phyloP scores from a whole-genome alignment of 1,140 invertebrate genomes.

The Drosophila nigromelanica region DNA sequence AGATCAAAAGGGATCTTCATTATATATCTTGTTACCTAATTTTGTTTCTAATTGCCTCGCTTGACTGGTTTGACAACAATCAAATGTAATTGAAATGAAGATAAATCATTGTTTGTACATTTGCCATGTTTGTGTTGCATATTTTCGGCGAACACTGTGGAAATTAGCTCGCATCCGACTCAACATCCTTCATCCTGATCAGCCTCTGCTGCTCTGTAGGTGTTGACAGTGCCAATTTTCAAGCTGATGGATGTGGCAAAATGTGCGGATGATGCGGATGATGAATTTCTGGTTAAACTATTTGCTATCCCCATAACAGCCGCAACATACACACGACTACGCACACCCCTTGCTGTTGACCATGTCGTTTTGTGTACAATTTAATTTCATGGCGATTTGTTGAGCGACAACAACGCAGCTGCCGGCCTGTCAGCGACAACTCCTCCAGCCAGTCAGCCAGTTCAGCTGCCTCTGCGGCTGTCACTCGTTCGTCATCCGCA shows the following conservation, averaged over 20 bases:
- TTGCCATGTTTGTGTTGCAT: slow-evolving; percentile 8
- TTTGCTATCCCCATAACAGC: slow-evolving; percentile 49
- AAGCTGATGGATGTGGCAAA: slow-evolving; percentile 38
- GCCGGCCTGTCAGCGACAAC: slow-evolving; percentile 34
- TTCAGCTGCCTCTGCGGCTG: slow-evolving; percentile 50
- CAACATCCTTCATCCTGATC: not conserved
- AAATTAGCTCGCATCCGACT: not conserved
- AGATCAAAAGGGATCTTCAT: slow-evolving; percentile 1
- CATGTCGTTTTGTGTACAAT: slow-evolving; percentile 64
- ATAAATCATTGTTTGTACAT: slow-evolving; percentile 14
- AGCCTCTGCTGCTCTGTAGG: slow-evolving; percentile 27
- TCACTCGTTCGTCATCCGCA: slow-evolving; percentile 67
- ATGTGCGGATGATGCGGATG: slow-evolving; percentile 55
- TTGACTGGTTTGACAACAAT: slow-evolving; percentile 8
- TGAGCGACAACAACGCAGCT: slow-evolving; percentile 30
- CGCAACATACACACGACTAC: too few relatives aligned
- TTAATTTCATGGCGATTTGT: slow-evolving; percentile 78
- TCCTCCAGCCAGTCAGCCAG: not conserved
- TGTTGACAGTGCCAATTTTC: slow-evolving; percentile 76
- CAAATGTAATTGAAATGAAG: not conserved
- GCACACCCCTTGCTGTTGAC: slow-evolving; percentile 17
- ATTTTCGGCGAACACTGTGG: slow-evolving; percentile 19
- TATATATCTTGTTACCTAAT: not conserved
- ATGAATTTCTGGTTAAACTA: slow-evolving; percentile 80
- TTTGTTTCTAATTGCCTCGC: slow-evolving; percentile 4